Evolutionary conservation across 2,888 invertebrate genomes (phyloP).

Genomic region (Sinelater perroti): DNA sequence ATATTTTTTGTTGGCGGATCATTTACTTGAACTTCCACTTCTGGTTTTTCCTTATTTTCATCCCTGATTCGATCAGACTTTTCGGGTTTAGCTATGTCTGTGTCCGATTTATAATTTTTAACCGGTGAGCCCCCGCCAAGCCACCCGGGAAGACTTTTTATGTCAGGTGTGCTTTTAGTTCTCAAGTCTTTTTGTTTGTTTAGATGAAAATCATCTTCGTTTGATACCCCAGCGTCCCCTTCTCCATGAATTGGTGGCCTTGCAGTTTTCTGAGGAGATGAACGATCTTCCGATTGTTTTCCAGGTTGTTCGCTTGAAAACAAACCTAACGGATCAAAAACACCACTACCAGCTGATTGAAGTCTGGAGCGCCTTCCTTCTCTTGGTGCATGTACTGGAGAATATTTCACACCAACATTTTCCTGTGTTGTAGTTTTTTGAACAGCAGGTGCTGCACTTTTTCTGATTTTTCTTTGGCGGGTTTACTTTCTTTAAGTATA

Average conservation of each 20-base stretch:
- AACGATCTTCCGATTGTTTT: conserved; percentile 18
- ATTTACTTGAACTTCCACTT: conserved; percentile 3
- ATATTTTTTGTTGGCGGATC: not conserved
- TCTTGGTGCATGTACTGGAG: conserved; percentile 38
- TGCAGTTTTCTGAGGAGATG: not conserved
- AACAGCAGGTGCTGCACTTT: conserved; percentile 7
- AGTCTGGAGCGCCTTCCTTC: conserved; percentile 51
- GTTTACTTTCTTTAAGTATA: conserved; percentile 52
- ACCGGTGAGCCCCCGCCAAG: conserved; percentile 45
- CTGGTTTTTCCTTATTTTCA: no score
- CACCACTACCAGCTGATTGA: conserved; percentile 51
- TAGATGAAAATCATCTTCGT: conserved; percentile 49
- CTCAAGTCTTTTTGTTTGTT: conserved; percentile 43
- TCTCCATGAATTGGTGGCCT: conserved; percentile 35
- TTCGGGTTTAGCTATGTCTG: conserved; percentile 8
- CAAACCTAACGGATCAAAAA: conserved; percentile 66
- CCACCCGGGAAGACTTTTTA: conserved; percentile 54
- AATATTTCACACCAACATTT: conserved; percentile 37
- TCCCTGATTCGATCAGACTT: not conserved
- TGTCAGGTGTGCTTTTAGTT: conserved; percentile 41
- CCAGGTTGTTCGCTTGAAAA: conserved; percentile 54
- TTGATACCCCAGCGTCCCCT: conserved; percentile 45
- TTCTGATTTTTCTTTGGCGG: conserved; percentile 33
- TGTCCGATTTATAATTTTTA: conserved; percentile 41
- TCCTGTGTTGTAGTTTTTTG: conserved; percentile 54